A percentile compares a stretch with the other conserved stretches of the same genome.
Evolutionary conservation across 2,113 vertebrate species (phyloP).

Genomic region (Heteronetta atricapilla): DNA sequence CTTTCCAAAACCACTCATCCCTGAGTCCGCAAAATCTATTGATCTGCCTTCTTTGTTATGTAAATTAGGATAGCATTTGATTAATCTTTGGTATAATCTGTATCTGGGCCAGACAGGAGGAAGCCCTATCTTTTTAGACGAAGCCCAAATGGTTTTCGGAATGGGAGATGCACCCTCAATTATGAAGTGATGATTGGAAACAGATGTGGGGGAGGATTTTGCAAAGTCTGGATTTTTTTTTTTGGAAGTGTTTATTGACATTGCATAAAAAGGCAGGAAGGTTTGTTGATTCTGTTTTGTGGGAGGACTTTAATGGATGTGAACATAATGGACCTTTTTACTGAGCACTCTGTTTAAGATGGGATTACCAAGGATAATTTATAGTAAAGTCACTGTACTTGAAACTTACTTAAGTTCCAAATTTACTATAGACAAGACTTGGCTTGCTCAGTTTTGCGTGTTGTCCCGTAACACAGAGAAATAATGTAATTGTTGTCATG

Average conservation of each 20-base stretch:
- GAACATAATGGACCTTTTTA: neutral
- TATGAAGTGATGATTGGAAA: neutral
- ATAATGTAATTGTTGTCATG: neutral
- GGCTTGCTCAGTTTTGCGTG: neutral
- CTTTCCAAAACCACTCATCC: neutral
- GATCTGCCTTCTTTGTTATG: neutral
- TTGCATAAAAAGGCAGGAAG: neutral
- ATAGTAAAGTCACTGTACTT: neutral
- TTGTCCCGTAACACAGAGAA: neutral
- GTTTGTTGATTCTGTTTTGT: neutral
- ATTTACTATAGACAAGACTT: neutral
- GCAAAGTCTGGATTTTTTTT: slow-evolving; percentile 21
- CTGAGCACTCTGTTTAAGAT: neutral
- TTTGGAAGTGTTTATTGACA: slow-evolving; percentile 9
- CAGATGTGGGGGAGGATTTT: slow-evolving; percentile 12
- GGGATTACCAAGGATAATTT: neutral
- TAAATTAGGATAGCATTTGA: slow-evolving; percentile 33
- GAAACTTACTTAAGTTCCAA: neutral
- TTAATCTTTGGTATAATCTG: neutral
- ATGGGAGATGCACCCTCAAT: slow-evolving; percentile 3
- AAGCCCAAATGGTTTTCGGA: neutral
- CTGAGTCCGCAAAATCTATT: neutral
- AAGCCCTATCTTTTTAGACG: neutral
- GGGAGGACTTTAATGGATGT: neutral
- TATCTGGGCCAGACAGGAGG: neutral